Evolutionary conservation across 2,113 vertebrate genomes (phyloP).

Genomic region (Osmerus eperlanus): DNA sequence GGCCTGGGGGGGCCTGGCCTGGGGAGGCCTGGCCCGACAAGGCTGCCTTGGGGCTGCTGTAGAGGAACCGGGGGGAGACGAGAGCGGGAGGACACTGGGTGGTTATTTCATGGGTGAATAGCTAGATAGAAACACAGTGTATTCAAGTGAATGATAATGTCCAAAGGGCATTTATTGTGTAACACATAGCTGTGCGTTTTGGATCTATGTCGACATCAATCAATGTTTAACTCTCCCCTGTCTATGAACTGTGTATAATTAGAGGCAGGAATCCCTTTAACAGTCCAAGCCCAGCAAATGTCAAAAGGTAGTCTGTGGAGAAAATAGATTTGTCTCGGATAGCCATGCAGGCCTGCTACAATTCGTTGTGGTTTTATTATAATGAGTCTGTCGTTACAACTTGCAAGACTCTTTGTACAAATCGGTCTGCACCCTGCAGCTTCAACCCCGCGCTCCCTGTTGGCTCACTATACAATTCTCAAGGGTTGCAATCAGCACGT

Average conservation of each 20-base stretch:
- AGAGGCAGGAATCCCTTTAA: constrained; percentile 3
- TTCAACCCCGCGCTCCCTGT: no score
- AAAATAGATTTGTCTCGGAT: background rate
- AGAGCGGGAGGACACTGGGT: background rate
- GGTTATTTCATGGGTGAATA: background rate
- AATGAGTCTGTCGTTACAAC: no score
- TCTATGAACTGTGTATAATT: constrained; percentile 3
- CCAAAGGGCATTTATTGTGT: background rate
- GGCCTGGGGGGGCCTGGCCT: no score
- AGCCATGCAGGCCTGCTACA: no score
- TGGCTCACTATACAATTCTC: no score
- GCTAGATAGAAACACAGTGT: background rate
- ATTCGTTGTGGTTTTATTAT: no score
- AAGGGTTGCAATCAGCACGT: no score
- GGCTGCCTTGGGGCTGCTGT: constrained; percentile 46
- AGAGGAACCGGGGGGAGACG: background rate
- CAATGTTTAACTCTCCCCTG: background rate
- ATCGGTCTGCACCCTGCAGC: no score
- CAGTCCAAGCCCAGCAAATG: background rate
- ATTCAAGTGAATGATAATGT: background rate
- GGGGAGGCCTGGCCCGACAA: no score
- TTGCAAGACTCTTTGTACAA: no score
- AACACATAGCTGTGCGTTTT: background rate
- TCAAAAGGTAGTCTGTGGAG: background rate
- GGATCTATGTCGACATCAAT: background rate